Conservation (phyloP, 2,797 vertebrate species). For the Fistularia commersonii region DNA sequence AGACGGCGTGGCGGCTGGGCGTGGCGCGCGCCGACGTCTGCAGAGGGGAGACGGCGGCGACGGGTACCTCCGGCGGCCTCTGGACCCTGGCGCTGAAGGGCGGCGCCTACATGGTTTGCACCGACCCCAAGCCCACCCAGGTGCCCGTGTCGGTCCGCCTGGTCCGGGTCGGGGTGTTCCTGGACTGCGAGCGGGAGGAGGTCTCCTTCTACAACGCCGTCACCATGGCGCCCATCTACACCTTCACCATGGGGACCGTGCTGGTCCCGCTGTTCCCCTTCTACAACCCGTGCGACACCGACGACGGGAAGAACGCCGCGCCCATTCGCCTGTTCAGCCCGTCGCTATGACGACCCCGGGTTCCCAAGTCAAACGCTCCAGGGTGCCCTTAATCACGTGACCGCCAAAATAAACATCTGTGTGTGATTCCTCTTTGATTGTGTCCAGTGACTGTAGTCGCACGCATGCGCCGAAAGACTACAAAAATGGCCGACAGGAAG, state of each 20-base stretch:
- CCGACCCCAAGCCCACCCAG: constrained; percentile 66
- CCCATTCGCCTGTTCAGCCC: constrained; percentile 68
- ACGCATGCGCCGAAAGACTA: no score
- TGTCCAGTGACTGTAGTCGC: not conserved
- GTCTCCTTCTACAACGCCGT: constrained; percentile 77
- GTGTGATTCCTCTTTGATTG: no score
- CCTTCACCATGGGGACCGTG: constrained; percentile 62
- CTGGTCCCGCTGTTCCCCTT: constrained; percentile 67
- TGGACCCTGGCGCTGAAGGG: constrained; percentile 72
- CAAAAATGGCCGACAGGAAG: no score
- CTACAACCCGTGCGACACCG: constrained; percentile 75
- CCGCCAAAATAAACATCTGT: no score
- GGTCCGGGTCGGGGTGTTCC: constrained; percentile 70
- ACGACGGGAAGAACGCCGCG: constrained; percentile 64
- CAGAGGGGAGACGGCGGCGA: constrained; percentile 67
- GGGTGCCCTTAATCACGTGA: no score
- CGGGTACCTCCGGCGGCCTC: constrained; percentile 61
- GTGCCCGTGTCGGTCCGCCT: constrained; percentile 53
- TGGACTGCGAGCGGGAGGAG: constrained; percentile 76
- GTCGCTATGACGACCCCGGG: constrained; percentile 68
- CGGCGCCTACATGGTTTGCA: constrained; percentile 66
- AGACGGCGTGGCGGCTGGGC: constrained; percentile 76
- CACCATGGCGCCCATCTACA: constrained; percentile 74
- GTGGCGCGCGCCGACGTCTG: constrained; percentile 66
- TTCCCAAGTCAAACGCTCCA: no score